Conservation (phyloP, 2,888 invertebrate species). For the Amphipyra tragopoginis region DNA sequence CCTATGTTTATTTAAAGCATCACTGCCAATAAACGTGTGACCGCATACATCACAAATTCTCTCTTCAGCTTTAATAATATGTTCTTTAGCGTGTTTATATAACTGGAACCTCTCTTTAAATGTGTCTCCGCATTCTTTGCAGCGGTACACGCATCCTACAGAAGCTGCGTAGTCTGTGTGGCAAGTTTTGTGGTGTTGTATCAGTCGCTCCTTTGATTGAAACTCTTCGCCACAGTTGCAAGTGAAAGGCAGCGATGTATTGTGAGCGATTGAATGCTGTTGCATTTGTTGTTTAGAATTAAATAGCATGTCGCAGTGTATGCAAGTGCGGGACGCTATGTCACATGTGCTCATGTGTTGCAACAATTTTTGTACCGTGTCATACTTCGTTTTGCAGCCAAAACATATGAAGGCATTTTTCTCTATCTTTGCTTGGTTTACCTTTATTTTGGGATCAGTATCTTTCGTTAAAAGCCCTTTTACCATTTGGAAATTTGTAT, state of each 20-base stretch:
- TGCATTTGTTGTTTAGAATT: constrained; percentile 82
- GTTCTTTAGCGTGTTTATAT: constrained; percentile 80
- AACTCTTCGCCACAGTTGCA: constrained; percentile 80
- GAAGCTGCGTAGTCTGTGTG: constrained; percentile 71
- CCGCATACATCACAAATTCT: constrained; percentile 81
- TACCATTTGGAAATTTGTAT: constrained; percentile 80
- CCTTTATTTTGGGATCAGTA: constrained; percentile 67
- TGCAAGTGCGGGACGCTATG: constrained; percentile 76
- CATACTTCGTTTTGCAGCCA: constrained; percentile 78
- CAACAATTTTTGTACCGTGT: constrained; percentile 74
- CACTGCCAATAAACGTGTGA: constrained; percentile 72
- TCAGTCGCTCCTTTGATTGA: constrained; percentile 69
- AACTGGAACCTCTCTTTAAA: constrained; percentile 79
- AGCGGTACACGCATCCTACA: constrained; percentile 76
- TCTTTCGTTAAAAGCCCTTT: constrained; percentile 80
- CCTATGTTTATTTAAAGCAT: constrained; percentile 75
- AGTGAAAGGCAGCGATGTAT: constrained; percentile 57
- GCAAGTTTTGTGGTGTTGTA: constrained; percentile 77
- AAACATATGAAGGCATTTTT: constrained; percentile 74
- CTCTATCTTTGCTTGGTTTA: constrained; percentile 50
- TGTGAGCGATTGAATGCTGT: constrained; percentile 76
- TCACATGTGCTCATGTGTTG: constrained; percentile 83
- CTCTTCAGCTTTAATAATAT: constrained; percentile 74
- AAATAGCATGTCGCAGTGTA: constrained; percentile 77
- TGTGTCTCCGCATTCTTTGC: constrained; percentile 80